A percentile compares a stretch with the other conserved stretches of the same genome.
Evolutionary conservation across 2,888 invertebrate species (phyloP).

Genomic region (Caenorhabditis angaria): DNA sequence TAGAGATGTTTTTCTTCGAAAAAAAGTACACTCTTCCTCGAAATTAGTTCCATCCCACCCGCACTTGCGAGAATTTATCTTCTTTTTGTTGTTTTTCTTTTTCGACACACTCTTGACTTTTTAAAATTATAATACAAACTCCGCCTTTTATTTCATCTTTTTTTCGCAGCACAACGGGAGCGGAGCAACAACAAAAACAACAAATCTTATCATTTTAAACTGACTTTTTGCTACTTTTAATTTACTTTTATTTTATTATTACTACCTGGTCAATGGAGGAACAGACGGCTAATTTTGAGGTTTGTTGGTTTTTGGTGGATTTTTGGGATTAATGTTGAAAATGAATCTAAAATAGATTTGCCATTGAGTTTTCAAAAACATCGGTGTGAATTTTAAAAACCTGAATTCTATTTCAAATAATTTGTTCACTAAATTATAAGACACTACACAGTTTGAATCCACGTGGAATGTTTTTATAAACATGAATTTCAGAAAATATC

Average conservation of each 20-base stretch:
- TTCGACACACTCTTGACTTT: no score
- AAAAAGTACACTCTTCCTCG: no score
- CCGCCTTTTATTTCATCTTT: background rate
- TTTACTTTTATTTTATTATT: slow-evolving; percentile 20
- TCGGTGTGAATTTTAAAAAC: no score
- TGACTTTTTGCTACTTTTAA: slow-evolving; percentile 20
- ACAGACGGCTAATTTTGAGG: slow-evolving; percentile 16
- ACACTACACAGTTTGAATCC: no score
- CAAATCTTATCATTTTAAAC: slow-evolving; percentile 11
- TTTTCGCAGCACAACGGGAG: background rate
- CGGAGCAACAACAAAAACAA: background rate
- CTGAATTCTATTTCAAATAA: no score
- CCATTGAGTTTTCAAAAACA: slow-evolving; percentile 27
- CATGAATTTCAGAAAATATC: no score
- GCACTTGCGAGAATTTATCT: background rate
- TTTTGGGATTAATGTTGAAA: slow-evolving; percentile 8
- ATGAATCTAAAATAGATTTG: slow-evolving; percentile 14
- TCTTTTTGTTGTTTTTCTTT: slow-evolving; percentile 9
- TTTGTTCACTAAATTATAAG: no score
- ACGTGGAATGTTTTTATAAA: no score
- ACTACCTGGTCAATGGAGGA: slow-evolving; percentile 22
- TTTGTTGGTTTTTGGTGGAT: background rate
- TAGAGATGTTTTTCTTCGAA: no score
- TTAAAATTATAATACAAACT: slow-evolving; percentile 12
- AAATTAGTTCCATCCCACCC: background rate